phyloP scores from a whole-genome alignment of 2,113 vertebrate genomes.

The Nothocercus nigrocapillus region DNA sequence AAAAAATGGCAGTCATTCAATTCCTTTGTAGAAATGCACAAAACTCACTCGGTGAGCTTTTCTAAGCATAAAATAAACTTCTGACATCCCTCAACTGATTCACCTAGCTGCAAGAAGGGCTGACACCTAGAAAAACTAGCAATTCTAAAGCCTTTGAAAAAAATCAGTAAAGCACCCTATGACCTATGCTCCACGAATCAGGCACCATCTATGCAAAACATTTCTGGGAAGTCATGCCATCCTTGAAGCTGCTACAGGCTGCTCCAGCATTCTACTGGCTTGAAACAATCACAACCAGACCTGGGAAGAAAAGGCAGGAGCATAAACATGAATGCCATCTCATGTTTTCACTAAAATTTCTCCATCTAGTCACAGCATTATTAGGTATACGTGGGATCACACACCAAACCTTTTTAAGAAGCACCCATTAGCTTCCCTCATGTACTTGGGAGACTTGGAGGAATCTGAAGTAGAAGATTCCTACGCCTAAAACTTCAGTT shows the following conservation, averaged over 20 bases:
- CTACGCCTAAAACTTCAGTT: not conserved
- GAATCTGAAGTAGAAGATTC: not conserved
- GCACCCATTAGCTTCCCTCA: rapidly evolving
- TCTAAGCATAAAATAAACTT: not conserved
- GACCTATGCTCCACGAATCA: not conserved
- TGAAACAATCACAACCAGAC: not conserved
- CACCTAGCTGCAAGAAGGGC: not conserved
- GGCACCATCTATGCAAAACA: not conserved
- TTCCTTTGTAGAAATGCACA: not conserved
- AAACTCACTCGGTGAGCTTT: not conserved
- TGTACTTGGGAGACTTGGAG: not conserved
- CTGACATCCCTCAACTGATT: not conserved
- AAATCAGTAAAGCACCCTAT: not conserved
- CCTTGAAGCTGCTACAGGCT: not conserved
- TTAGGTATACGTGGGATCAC: not conserved
- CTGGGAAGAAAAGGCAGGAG: not conserved
- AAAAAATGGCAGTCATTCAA: not conserved
- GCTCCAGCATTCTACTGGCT: not conserved
- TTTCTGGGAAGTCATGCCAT: not conserved
- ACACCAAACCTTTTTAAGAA: not conserved
- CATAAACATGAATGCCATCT: not conserved
- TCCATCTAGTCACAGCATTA: not conserved
- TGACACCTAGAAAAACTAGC: not conserved
- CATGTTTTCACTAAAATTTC: not conserved
- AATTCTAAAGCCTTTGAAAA: not conserved